Percentiles rank a stretch among this genome's conserved stretches.
Evolutionary conservation across 2,888 invertebrate genomes (phyloP).

Genomic region (Ophion obscuratus): DNA sequence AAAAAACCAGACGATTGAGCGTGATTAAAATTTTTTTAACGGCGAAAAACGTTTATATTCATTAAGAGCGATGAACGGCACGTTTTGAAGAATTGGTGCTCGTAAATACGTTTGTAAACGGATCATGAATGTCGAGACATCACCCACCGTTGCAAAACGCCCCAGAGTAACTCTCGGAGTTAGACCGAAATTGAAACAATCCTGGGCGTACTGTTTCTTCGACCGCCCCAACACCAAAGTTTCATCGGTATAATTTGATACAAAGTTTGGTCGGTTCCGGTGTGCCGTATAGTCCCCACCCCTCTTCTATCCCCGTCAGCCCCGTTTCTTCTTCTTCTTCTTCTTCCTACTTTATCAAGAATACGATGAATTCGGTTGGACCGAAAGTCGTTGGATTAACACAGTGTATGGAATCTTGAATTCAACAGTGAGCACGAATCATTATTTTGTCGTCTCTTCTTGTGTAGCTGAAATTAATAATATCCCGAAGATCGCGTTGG

Average conservation of each 20-base stretch:
- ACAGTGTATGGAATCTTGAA: slow-evolving; percentile 36
- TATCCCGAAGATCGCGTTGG: slow-evolving; percentile 8
- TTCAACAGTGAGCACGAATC: slow-evolving; percentile 19
- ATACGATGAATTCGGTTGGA: slow-evolving; percentile 58
- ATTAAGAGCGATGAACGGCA: neutral
- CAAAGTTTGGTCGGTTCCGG: slow-evolving; percentile 44
- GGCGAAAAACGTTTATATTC: neutral
- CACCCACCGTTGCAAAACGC: slow-evolving; percentile 42
- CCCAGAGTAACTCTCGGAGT: slow-evolving; percentile 9
- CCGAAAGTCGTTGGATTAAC: slow-evolving; percentile 57
- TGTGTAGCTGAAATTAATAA: slow-evolving; percentile 50
- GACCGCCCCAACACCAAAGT: slow-evolving; percentile 51
- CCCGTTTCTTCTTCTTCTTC: neutral
- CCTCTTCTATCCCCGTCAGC: neutral
- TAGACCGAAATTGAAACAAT: slow-evolving; percentile 53
- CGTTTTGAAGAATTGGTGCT: neutral
- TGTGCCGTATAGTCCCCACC: neutral
- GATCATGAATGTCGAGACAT: slow-evolving; percentile 42
- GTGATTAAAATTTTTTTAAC: too few species aligned
- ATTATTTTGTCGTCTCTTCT: slow-evolving; percentile 33
- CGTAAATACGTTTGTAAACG: slow-evolving; percentile 14
- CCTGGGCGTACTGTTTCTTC: slow-evolving; percentile 52
- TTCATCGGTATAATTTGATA: slow-evolving; percentile 62
- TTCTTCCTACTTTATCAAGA: slow-evolving; percentile 40
- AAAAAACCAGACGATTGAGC: too few species aligned